phyloP scores from a whole-genome alignment of 2,888 invertebrate species.

The Busseola fusca region DNA sequence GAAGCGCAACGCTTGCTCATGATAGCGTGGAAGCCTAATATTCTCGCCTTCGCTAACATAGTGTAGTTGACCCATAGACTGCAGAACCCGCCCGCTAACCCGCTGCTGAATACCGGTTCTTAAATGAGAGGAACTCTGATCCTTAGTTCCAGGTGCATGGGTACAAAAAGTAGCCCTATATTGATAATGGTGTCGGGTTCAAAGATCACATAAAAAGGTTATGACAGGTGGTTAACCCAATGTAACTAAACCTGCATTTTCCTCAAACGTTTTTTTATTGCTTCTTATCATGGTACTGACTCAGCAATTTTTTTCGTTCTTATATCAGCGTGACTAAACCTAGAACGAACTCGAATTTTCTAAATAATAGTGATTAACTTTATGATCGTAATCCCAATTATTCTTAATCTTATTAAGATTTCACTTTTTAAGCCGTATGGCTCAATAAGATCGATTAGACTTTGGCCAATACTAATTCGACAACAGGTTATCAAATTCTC shows the following conservation, averaged over 20 bases:
- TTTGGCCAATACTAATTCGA: not conserved
- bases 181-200: conserved; percentile 34
- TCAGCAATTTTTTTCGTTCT: conserved; percentile 3
- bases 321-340: not conserved
- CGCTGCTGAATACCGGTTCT: not conserved
- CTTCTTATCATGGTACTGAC: conserved; percentile 14
- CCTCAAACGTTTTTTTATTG: conserved; percentile 15
- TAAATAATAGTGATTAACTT: conserved; percentile 4
- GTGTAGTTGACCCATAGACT: too few relatives aligned
- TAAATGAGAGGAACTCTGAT: not conserved
- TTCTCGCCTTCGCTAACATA: too few relatives aligned
- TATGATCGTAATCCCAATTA: conserved; percentile 16
- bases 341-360: not conserved
- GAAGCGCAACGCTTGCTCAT: too few relatives aligned
- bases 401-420: conserved; percentile 14
- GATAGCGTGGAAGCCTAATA: too few relatives aligned
- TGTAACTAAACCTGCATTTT: conserved; percentile 22
- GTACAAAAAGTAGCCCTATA: not conserved
- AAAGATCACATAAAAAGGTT: conserved; percentile 23
- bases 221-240: conserved; percentile 25
- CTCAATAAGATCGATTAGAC: conserved; percentile 17
- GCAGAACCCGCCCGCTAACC: too few relatives aligned
- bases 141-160: not conserved
- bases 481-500: not conserved
- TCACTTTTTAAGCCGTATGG: conserved; percentile 13